A percentile compares a stretch with the other conserved stretches of the same genome.
These are phyloP conservation scores for Corydoras sp. DNA, from an alignment of 2,113 vertebrate species.

Conservation along the genomic window DNA sequence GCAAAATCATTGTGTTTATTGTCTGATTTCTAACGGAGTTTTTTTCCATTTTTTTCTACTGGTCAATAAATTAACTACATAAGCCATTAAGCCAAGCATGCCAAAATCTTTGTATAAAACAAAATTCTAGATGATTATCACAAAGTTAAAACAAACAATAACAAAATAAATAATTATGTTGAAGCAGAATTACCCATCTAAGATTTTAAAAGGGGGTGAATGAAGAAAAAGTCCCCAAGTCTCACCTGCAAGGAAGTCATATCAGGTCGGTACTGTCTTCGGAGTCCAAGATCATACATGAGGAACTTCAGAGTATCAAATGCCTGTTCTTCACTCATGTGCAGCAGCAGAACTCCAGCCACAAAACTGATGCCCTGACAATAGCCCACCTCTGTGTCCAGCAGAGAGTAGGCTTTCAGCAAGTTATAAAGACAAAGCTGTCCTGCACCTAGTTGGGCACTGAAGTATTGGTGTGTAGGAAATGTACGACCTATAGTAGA, in stretches of 20 bases:
- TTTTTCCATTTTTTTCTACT: no score
- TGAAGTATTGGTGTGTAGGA: conserved; percentile 94
- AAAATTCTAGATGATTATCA: no score
- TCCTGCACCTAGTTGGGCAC: conserved; percentile 86
- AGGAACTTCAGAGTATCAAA: conserved; percentile 96
- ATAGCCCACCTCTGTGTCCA: conserved; percentile 97
- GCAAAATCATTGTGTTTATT: no score
- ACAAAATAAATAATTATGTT: no score
- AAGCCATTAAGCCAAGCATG: no score
- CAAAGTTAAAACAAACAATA: no score
- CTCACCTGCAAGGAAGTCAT: conserved; percentile 93
- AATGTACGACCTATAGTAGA: conserved; percentile 83
- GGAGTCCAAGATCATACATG: conserved; percentile 94
- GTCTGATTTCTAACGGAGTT: no score
- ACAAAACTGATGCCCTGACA: conserved; percentile 98
- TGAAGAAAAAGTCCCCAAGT: background rate
- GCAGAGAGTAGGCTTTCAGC: conserved; percentile 93
- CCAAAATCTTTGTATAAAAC: no score
- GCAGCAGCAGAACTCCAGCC: conserved; percentile 89
- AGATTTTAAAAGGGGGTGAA: background rate
- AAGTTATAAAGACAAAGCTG: conserved; percentile 96
- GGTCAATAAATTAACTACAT: no score
- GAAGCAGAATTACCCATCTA: background rate
- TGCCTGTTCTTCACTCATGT: conserved; percentile 95
- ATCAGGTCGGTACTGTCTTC: conserved; percentile 91